Conservation (phyloP, 1,140 invertebrate genomes). For the Calycopis cecrops region DNA sequence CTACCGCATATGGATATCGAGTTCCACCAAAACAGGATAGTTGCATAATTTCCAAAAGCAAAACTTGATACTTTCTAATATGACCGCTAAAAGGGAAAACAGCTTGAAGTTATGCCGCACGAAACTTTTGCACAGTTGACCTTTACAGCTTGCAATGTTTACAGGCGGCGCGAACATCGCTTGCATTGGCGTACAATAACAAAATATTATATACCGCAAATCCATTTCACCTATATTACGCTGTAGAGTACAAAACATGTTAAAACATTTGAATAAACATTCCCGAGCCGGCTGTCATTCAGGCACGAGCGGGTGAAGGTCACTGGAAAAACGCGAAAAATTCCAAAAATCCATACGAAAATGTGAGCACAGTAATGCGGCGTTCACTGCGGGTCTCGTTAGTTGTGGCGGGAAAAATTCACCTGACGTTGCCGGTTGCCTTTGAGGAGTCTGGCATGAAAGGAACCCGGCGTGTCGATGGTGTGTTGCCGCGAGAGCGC, state of each 20-base stretch:
- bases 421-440: conserved; percentile 60
- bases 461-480: conserved; percentile 90
- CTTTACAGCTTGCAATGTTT: conserved; percentile 18
- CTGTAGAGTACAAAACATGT: no score
- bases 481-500: conserved; percentile 88
- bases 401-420: conserved; percentile 18
- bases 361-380: no score
- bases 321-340: conserved; percentile 1
- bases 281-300: not conserved
- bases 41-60: not conserved
- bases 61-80: not conserved
- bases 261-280: not conserved
- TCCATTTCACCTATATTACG: no score
- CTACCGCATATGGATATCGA: not conserved
- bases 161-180: not conserved
- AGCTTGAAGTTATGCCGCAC: not conserved
- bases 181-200: not conserved
- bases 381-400: no score
- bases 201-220: no score
- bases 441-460: conserved; percentile 80
- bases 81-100: not conserved
- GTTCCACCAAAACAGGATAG: not conserved
- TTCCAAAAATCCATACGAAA: no score
- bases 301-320: not conserved
- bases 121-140: conserved; percentile 7